Base-by-base conservation (phyloP, 2,113 vertebrate species). In the Chunga burmeisteri region DNA sequence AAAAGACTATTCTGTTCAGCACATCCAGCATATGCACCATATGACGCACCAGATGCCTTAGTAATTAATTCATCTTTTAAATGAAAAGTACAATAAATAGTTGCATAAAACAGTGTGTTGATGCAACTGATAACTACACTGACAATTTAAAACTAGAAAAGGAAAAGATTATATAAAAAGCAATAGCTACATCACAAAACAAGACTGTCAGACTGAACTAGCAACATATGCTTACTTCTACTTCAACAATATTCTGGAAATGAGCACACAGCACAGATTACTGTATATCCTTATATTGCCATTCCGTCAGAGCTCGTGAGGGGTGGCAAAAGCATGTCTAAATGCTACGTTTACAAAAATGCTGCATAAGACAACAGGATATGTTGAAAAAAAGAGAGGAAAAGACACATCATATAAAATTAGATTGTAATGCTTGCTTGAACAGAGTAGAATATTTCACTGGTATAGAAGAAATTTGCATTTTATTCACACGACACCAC, bases 1-100 rank as follows among this genome's bases (percentile, higher is more conserved):
- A 88, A 93, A 91, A 83, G 59, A 84, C 32, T 75, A 42, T 63
- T 90, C 78, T 94, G 92, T 77, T 96, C 83, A 95, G 93, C 50
- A 93, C 40, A 93, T 40, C 59, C 73, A 81, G 88, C 87, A 92
- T 66, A 72, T 58, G 66, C 55, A 80, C 74, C 90, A 96, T 95
- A 96, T 88, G 94, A 94, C 1, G 1, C 44, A 93, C 88, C 96
- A 97, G 94, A 96, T 96, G 96, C 71, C 72, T 94, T 65, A 79
- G 74, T 94, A 97, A 97, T 96, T 94, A 96, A 94, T 95, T 86
- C 53, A 81, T 95, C 74, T 90, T 93, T 94, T 91, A 90, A 96
- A 92, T 63, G 75, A 96, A 85, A 88, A 90, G 55, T 82, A 94
- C 70, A 63, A 87, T 92, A 94, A 96, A 82, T 73, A 90, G 86